Evolutionary conservation across 2,113 vertebrate species (phyloP), one percentile per base, ranked within the genome.

Genomic region (Ageneiosus marmoratus): DNA sequence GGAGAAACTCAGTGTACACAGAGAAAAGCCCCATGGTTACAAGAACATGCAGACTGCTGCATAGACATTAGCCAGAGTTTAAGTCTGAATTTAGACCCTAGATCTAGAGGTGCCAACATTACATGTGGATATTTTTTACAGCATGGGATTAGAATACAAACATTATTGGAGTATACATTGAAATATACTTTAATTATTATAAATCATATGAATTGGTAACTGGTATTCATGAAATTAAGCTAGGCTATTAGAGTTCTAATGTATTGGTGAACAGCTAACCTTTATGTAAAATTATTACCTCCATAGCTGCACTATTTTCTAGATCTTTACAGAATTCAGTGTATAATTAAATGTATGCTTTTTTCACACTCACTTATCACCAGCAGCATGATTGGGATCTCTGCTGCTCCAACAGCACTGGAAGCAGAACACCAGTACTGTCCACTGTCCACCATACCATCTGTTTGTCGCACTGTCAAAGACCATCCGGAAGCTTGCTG

Each of bases 341-440:
- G 51, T 51, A 51, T 51, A 4, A 51, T 53, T 53, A 53, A 53
- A 18, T 53, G 51, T 18, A 53, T 5, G 16, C 16, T 50, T 51
- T 53, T 53, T 5, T 5, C 12, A 20, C 8, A 77, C 94, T 93
- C 92, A 97, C 97, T 93, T 34, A 95, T 95, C 53, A 97, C 94
- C 29, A 91, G 89, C 77, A 98, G 90, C 44, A 80, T 92, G 86
- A 97, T 84, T 1, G 92, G 90, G 81, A 89, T 91, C 77, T 95
- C 94, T 58, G 94, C 89, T 13, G 89, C 93, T 88, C 97, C 97
- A 81, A 98, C 91, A 0, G 95, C 94, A 0, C 96, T 98, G 83
- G 76, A 88, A 0, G 95, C 95, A 27, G 92, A n/a, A 27, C 97
- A 98, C 82, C 91, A 94, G 91, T 97, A 98, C 78, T 85, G 85